phyloP scores from a whole-genome alignment of 1,140 invertebrate species.

The Scaptomyza pallida region DNA sequence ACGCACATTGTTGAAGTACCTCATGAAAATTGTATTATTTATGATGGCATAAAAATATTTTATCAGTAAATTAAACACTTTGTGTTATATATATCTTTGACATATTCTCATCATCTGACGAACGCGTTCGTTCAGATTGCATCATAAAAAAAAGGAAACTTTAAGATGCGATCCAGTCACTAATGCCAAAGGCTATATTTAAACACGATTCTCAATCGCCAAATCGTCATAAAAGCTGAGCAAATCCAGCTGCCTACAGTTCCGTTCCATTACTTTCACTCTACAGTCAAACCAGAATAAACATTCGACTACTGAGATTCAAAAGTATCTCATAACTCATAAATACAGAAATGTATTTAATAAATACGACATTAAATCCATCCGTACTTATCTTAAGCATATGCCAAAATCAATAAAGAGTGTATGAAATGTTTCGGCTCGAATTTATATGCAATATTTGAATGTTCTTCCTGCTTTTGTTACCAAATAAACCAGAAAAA shows the following conservation, averaged over 20 bases:
- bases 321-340: not conserved
- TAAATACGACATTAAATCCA: not conserved
- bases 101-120: constrained; percentile 31
- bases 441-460: constrained; percentile 15
- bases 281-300: not conserved
- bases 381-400: not conserved
- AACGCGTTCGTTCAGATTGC: constrained; percentile 40
- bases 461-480: constrained; percentile 57
- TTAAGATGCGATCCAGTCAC: constrained; percentile 22
- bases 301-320: not conserved
- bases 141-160: constrained; percentile 52
- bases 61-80: constrained; percentile 79
- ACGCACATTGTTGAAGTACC: constrained; percentile 63
- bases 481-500: constrained; percentile 64
- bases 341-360: constrained; percentile 4
- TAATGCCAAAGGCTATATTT: constrained; percentile 36
- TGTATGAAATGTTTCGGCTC: constrained; percentile 25
- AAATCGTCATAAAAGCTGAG: not conserved
- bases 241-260: not conserved
- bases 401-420: constrained; percentile 1
- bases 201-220: constrained; percentile 13
- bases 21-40: constrained; percentile 77
- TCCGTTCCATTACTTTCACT: not conserved
- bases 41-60: constrained; percentile 77
- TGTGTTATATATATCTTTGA: constrained; percentile 25